Conservation (phyloP, 2,888 invertebrate species). For the Ecdyonurus torrentis region DNA sequence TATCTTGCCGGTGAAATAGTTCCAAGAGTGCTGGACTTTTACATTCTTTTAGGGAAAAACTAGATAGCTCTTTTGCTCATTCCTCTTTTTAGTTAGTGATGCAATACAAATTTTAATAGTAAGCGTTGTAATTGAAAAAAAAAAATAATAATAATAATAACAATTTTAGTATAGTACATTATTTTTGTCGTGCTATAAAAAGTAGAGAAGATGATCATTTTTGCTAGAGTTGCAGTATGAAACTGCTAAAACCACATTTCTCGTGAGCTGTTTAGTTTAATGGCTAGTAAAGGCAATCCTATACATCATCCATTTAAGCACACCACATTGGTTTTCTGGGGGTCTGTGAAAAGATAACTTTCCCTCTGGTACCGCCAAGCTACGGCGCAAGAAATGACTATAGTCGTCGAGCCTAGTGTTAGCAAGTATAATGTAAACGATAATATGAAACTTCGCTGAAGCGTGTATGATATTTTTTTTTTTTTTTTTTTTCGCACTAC, state of each 20-base stretch:
- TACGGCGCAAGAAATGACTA: conserved; percentile 1
- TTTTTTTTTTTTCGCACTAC: no score
- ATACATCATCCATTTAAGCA: conserved; percentile 20
- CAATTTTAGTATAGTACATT: no score
- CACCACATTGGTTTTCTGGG: conserved; percentile 17
- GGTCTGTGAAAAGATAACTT: conserved; percentile 1
- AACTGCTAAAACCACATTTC: not conserved
- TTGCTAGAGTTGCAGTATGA: not conserved
- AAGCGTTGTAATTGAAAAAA: no score
- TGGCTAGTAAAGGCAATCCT: conserved; percentile 20
- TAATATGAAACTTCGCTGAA: conserved; percentile 1
- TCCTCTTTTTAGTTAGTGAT: no score
- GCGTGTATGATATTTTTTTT: not conserved
- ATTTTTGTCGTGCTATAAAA: no score
- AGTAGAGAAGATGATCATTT: not conserved
- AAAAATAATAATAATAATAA: no score
- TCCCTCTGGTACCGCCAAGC: not conserved
- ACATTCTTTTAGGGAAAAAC: no score
- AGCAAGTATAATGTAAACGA: not conserved
- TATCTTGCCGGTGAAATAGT: no score
- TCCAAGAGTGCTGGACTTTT: no score
- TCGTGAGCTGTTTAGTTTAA: conserved; percentile 17
- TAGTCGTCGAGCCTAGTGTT: not conserved
- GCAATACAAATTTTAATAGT: no score
- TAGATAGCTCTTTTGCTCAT: no score